These are phyloP conservation scores for Xiphorhynchus elegans DNA, from an alignment of 2,113 vertebrate species.

Conservation along the genomic window DNA sequence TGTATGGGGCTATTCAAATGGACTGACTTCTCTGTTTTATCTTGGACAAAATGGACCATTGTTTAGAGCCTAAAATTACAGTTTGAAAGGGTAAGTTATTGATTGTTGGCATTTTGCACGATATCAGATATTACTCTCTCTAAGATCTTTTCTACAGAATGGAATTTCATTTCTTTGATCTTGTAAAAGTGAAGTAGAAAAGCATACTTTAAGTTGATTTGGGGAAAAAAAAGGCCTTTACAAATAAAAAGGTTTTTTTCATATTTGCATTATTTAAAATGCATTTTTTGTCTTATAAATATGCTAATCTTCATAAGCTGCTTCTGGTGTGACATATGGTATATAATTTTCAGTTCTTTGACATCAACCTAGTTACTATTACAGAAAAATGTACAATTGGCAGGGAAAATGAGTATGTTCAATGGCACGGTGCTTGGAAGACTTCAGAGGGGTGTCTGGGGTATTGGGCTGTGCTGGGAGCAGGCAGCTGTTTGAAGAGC, in stretches of 20 bases:
- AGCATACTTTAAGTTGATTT: not conserved
- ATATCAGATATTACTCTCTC: not conserved
- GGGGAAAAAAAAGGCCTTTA: not conserved
- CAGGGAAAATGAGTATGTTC: conserved; percentile 34
- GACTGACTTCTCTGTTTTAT: not conserved
- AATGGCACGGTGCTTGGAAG: not conserved
- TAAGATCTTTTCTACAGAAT: not conserved
- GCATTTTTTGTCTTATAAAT: conserved; percentile 49
- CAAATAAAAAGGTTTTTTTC: not conserved
- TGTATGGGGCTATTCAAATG: not conserved
- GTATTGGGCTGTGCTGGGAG: not conserved
- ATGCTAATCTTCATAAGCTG: conserved; percentile 53
- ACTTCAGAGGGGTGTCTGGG: not conserved
- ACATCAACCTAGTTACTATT: conserved; percentile 54
- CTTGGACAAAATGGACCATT: not conserved
- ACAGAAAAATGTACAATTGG: conserved; percentile 41
- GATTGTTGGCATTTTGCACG: conserved; percentile 3
- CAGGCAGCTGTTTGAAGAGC: conserved; percentile 30
- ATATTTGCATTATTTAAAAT: conserved; percentile 49
- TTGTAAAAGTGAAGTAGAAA: not conserved
- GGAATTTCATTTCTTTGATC: not conserved
- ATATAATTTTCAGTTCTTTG: conserved; percentile 59
- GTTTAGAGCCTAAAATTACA: not conserved
- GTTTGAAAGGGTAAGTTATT: not conserved
- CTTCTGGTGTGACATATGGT: conserved; percentile 56